Conservation (phyloP, 2,113 vertebrate genomes). For the Strix aluco region DNA sequence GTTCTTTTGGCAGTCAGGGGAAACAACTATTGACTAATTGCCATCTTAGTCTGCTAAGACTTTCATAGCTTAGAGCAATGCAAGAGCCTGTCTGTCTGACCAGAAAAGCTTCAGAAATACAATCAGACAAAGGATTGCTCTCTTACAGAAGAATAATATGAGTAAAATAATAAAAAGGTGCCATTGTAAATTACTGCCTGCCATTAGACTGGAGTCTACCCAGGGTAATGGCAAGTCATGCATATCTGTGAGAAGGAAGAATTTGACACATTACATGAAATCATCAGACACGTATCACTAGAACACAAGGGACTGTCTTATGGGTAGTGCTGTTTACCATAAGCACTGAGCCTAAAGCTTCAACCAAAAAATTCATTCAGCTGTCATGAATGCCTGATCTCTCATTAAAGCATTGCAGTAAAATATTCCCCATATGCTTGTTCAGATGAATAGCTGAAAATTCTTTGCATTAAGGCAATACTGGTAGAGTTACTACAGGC, state of each 20-base stretch:
- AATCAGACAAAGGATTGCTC: not conserved
- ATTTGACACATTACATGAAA: not conserved
- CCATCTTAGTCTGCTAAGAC: not conserved
- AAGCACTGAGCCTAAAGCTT: not conserved
- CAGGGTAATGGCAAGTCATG: not conserved
- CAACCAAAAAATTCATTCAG: not conserved
- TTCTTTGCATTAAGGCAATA: not conserved
- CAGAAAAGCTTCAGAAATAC: not conserved
- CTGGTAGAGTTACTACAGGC: not conserved
- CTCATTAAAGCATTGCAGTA: not conserved
- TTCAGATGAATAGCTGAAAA: not conserved
- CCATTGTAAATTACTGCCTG: not conserved
- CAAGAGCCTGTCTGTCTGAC: not conserved
- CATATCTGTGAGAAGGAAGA: not conserved
- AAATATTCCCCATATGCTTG: not conserved
- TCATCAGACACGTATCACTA: accelerated
- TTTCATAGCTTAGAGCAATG: not conserved
- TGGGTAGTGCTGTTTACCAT: not conserved
- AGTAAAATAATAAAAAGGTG: not conserved
- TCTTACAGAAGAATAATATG: not conserved
- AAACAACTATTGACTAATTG: not conserved
- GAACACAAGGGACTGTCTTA: not conserved
- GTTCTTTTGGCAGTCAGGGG: not conserved
- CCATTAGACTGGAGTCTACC: not conserved
- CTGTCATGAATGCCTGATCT: not conserved